These are phyloP conservation scores for Pandemis heparana DNA, from an alignment of 2,888 invertebrate genomes.

Conservation along the genomic window DNA sequence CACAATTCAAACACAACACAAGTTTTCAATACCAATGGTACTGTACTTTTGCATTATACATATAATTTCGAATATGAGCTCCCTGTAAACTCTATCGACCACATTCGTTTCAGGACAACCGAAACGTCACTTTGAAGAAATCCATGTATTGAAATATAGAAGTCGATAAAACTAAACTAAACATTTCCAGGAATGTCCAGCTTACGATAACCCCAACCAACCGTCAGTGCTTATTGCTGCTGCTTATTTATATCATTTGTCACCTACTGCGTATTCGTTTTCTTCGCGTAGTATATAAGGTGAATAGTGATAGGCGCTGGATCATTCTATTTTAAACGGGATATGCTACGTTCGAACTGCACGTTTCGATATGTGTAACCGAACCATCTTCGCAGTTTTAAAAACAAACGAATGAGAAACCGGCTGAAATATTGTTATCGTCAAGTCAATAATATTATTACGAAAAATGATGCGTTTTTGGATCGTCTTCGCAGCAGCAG, in stretches of 20 bases:
- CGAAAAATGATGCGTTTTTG: background rate
- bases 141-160: background rate
- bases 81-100: too few relatives aligned
- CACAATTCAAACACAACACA: too few relatives aligned
- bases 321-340: background rate
- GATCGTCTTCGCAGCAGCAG: background rate
- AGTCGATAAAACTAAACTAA: background rate
- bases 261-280: background rate
- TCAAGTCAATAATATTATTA: background rate
- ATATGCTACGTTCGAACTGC: background rate
- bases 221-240: background rate
- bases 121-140: too few relatives aligned
- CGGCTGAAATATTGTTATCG: background rate
- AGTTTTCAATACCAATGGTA: too few relatives aligned
- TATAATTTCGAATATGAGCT: too few relatives aligned
- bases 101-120: too few relatives aligned
- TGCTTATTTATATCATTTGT: background rate
- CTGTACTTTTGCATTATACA: too few relatives aligned
- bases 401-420: slow-evolving; percentile 1
- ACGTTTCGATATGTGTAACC: background rate
- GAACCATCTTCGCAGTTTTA: background rate
- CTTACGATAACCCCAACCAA: background rate
- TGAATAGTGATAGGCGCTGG: background rate
- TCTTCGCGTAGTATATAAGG: background rate
- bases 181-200: background rate